Conservation (phyloP, 2,888 invertebrate genomes). For the Linnaemya tessellans region DNA sequence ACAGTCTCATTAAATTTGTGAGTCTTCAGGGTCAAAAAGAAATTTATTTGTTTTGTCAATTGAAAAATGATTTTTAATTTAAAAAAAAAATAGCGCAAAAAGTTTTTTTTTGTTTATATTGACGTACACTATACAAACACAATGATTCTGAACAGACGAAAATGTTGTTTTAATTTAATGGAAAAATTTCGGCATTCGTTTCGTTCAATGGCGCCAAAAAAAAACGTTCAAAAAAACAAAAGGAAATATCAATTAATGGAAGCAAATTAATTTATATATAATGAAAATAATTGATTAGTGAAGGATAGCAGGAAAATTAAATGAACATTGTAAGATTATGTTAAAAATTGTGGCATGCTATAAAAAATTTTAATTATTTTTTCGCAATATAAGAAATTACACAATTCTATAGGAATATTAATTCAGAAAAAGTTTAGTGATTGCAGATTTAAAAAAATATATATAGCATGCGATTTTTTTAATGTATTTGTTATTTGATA, state of each 20-base stretch:
- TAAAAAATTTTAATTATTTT: not conserved
- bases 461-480: too few relatives aligned
- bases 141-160: constrained; percentile 1
- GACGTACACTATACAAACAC: constrained; percentile 16
- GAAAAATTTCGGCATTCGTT: constrained; percentile 26
- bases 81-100: constrained; percentile 39
- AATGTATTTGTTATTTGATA: too few relatives aligned
- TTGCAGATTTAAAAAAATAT: too few relatives aligned
- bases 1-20: constrained; percentile 53
- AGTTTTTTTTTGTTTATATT: constrained; percentile 22
- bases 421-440: too few relatives aligned
- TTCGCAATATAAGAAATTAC: too few relatives aligned
- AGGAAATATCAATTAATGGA: constrained; percentile 38
- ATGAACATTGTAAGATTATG: not conserved
- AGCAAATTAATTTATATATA: constrained; percentile 1
- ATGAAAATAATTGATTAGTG: not conserved
- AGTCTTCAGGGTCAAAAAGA: constrained; percentile 55
- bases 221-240: constrained; percentile 6
- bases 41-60: constrained; percentile 66
- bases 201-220: constrained; percentile 42
- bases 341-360: too few relatives aligned
- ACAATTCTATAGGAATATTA: too few relatives aligned
- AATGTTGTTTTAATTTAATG: constrained; percentile 41
- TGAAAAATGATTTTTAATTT: constrained; percentile 62
- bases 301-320: not conserved